Evolutionary conservation across 2,113 vertebrate species (phyloP), one percentile per base, ranked within the genome.

Genomic region (Rhea pennata): DNA sequence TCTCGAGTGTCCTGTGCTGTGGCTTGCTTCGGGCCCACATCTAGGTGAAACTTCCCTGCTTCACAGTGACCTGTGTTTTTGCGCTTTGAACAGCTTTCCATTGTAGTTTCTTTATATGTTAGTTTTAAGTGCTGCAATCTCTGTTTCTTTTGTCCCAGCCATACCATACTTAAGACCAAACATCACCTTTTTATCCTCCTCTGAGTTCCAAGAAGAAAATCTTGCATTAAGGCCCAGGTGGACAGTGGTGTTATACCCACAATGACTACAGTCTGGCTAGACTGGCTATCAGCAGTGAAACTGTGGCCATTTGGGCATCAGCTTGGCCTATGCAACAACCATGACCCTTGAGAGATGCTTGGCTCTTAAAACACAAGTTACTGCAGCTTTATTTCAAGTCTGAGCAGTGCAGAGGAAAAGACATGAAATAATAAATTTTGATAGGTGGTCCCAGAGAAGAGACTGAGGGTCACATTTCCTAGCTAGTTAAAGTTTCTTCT

Each of bases 121-220:
- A 44, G 26, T 62, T 19, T 74, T 39, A 87, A 42, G 26, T 80
- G 13, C 11, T 91, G 33, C 48, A 79, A 11, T 48, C 23, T 56
- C 73, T 61, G 4, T 62, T 93, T 70, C 53, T 84, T 91, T 40
- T 73, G n/a, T 70, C 31, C 53, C 44, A 92, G 70, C 10, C 29
- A 7, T 23, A 82, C 9, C 8, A 26, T 79, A 76, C 21, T 12
- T 27, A 39, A 50, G 36, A 83, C 12, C 21, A 46, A 87, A 70
- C 5, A 14, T 6, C 2, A 0, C 2, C 27, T 14, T 42, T 46
- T 7, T 12, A 66, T 20, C 19, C 61, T n/a, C 54, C 7, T 29
- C 29, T 82, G 58, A 93, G 2, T 31, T 4, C 13, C 77, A 72
- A 33, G 15, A 29, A 10, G 27, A 54, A 79, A 62, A 65, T 58